These are phyloP conservation scores for Blastobasis lacticolella DNA, from an alignment of 2,888 invertebrate genomes.

Conservation along the genomic window DNA sequence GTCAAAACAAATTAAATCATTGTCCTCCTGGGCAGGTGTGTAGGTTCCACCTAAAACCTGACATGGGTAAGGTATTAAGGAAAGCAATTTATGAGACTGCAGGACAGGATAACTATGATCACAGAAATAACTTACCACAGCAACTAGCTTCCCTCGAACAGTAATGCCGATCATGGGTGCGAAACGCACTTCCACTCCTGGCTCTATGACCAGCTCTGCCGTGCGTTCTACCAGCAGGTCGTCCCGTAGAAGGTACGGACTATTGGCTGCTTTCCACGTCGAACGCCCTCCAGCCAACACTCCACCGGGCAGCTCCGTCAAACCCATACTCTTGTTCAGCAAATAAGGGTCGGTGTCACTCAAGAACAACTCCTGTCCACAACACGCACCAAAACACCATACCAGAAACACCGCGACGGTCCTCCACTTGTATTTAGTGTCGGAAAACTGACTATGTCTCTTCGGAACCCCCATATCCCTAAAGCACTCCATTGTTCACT, in stretches of 20 bases:
- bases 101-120: too few species aligned
- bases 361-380: constrained; percentile 45
- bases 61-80: too few species aligned
- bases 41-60: too few species aligned
- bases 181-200: constrained; percentile 92
- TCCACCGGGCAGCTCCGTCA: constrained; percentile 79
- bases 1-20: too few species aligned
- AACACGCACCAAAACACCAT: constrained; percentile 39
- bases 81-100: too few species aligned
- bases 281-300: constrained; percentile 74
- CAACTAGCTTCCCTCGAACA: constrained; percentile 90
- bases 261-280: constrained; percentile 71
- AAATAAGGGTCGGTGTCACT: constrained; percentile 54
- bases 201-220: constrained; percentile 88
- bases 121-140: constrained; percentile 81
- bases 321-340: constrained; percentile 51
- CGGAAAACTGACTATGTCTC: constrained; percentile 68
- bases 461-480: constrained; percentile 66
- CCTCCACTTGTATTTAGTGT: constrained; percentile 73
- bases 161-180: constrained; percentile 95
- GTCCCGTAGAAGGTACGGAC: constrained; percentile 85
- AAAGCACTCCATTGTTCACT: constrained; percentile 51
- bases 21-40: too few species aligned
- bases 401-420: constrained; percentile 44
- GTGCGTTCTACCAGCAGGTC: constrained; percentile 86